A percentile compares a stretch with the other conserved stretches of the same genome.
Conservation (phyloP, 2,797 vertebrate genomes). For the Mormyrus proboscirostris region DNA sequence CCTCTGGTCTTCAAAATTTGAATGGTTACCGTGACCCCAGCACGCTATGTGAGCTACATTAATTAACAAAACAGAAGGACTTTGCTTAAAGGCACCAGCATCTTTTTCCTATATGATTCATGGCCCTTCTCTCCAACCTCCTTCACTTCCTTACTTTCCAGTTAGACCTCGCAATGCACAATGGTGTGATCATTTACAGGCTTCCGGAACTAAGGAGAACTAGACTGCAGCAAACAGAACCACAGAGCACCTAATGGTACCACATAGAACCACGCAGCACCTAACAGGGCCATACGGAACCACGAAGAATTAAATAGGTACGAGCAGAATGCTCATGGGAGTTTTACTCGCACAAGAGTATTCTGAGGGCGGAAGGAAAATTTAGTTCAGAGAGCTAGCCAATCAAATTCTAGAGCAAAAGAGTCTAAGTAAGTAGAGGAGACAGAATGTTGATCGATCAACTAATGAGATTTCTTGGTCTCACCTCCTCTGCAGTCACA, state of each 20-base stretch:
- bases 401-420: not conserved
- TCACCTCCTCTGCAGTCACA: not conserved
- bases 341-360: not conserved
- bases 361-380: not conserved
- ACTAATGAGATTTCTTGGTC: not conserved
- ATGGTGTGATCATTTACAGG: not conserved
- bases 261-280: not conserved
- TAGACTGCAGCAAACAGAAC: not conserved
- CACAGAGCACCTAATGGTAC: not conserved
- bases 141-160: not conserved
- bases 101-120: not conserved
- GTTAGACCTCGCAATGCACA: not conserved
- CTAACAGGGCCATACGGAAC: not conserved
- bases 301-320: not conserved
- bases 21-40: not conserved
- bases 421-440: not conserved
- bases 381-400: not conserved
- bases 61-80: not conserved
- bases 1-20: not conserved
- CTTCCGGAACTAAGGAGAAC: not conserved
- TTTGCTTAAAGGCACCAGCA: not conserved
- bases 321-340: not conserved
- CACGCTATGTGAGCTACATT: not conserved
- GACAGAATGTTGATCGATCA: not conserved
- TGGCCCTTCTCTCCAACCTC: not conserved